These are phyloP conservation scores for Lysandra bellargus DNA, from an alignment of 2,888 invertebrate species.

Conservation along the genomic window DNA sequence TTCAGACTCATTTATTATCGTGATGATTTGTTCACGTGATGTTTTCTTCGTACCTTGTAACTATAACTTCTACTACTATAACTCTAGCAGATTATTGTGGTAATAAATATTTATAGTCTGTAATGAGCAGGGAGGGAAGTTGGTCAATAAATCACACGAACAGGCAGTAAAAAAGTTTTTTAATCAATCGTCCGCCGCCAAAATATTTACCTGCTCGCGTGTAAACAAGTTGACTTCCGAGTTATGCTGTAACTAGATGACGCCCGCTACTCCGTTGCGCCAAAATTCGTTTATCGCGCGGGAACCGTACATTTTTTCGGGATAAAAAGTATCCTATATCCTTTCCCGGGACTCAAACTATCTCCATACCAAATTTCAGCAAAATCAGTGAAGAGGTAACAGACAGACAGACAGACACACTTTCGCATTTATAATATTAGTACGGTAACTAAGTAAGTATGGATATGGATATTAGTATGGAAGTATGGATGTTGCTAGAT, in stretches of 20 bases:
- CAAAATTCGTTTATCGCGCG: no score
- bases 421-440: no score
- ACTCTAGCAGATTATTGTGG: background rate
- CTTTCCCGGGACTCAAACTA: no score
- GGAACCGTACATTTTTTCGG: no score
- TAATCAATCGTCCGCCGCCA: slow-evolving; percentile 36
- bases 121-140: slow-evolving; percentile 32
- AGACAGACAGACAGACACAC: no score
- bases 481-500: background rate
- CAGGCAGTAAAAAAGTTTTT: slow-evolving; percentile 37
- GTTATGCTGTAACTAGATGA: background rate
- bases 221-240: background rate
- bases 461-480: no score
- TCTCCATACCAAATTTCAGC: no score
- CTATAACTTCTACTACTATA: background rate
- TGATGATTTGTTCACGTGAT: background rate
- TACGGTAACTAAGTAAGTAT: background rate
- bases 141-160: slow-evolving; percentile 35
- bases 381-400: no score
- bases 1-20: no score
- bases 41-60: no score
- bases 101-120: slow-evolving; percentile 25
- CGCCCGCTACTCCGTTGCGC: no score
- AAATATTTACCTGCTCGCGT: slow-evolving; percentile 39
- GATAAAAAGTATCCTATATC: no score